phyloP scores from a whole-genome alignment of 2,797 vertebrate species.

The Enteromius paludinosus region DNA sequence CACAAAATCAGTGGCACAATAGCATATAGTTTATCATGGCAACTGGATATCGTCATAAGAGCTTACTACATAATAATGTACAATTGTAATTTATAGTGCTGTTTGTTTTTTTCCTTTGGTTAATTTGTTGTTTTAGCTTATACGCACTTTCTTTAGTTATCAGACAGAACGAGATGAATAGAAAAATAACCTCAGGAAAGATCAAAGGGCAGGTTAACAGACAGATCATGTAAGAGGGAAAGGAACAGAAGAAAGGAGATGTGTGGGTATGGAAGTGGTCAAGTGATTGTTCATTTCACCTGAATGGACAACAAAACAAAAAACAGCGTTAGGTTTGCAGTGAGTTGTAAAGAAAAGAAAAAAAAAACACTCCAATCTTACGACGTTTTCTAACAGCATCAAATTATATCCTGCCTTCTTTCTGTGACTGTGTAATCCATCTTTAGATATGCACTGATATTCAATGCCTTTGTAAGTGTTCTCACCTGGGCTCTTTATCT shows the following conservation, averaged over 20 bases:
- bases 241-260: conserved; percentile 45
- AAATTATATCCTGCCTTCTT: background rate
- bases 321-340: conserved; percentile 66
- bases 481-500: conserved; percentile 89
- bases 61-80: background rate
- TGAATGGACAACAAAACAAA: conserved; percentile 73
- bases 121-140: background rate
- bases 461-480: conserved; percentile 27
- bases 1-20: conserved; percentile 2
- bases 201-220: conserved; percentile 58
- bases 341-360: conserved; percentile 7
- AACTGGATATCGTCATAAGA: background rate
- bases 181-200: conserved; percentile 37
- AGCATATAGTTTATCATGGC: conserved; percentile 2
- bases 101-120: background rate
- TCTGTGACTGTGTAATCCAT: background rate
- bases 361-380: background rate
- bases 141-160: background rate
- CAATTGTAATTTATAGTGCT: background rate
- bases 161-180: conserved; percentile 36
- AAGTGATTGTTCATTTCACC: conserved; percentile 75
- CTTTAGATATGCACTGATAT: background rate
- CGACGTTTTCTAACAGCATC: background rate
- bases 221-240: conserved; percentile 54
- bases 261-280: conserved; percentile 58